Conservation (phyloP, 1,140 invertebrate species). For the Archivesica marissinica region DNA sequence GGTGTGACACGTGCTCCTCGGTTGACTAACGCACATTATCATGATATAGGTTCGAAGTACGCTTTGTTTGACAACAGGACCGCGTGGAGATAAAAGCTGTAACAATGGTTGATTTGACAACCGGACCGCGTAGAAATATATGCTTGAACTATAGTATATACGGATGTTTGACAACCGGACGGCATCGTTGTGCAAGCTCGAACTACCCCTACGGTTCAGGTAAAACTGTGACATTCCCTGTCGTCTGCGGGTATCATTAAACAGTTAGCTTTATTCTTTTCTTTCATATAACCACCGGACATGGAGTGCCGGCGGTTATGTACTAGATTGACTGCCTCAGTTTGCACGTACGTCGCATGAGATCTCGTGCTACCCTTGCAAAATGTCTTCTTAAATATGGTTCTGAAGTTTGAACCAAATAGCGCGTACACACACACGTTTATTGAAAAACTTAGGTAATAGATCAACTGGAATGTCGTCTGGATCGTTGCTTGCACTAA, state of each 20-base stretch:
- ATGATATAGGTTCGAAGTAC: no score
- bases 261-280: neutral
- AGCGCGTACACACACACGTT: constrained; percentile 90
- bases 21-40: no score
- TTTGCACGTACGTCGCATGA: neutral
- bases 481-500: constrained; percentile 24
- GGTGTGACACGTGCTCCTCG: no score
- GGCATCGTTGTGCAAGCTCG: no score
- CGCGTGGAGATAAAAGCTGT: no score
- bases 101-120: no score
- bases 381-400: constrained; percentile 67
- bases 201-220: no score
- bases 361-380: neutral
- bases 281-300: neutral
- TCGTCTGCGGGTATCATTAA: neutral
- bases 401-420: constrained; percentile 70
- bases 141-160: no score
- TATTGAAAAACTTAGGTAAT: constrained; percentile 92
- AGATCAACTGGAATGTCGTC: constrained; percentile 87
- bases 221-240: neutral
- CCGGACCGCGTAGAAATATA: no score
- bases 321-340: constrained; percentile 42
- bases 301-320: constrained; percentile 21
- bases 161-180: no score
- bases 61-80: no score